A percentile compares a stretch with the other conserved stretches of the same genome.
phyloP scores from a whole-genome alignment of 2,113 vertebrate genomes.

The Rattus norvegicus region GRCr8 NC_086039.1:120055001-120055500 shows the following conservation, averaged over 20 bases:
- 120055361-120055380: slow-evolving; percentile 18
- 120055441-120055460: neutral
- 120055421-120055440: neutral
- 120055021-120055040: neutral
- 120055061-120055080: neutral
- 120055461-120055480: neutral
- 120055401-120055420: slow-evolving; percentile 43
- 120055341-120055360: neutral
- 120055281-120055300: neutral
- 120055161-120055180: neutral
- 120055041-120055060: neutral
- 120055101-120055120: neutral
- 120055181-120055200: neutral
- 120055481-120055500: slow-evolving; percentile 50
- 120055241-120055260: neutral
- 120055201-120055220: neutral
- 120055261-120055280: neutral
- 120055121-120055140: neutral
- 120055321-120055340: neutral
- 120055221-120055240: too few species aligned
- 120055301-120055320: neutral
- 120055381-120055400: slow-evolving; percentile 1
- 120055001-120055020: neutral
- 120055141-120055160: neutral
- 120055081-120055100: neutral